Evolutionary conservation across 2,797 vertebrate species (phyloP).

Genomic region (Petrocephalus schoutedeni): DNA sequence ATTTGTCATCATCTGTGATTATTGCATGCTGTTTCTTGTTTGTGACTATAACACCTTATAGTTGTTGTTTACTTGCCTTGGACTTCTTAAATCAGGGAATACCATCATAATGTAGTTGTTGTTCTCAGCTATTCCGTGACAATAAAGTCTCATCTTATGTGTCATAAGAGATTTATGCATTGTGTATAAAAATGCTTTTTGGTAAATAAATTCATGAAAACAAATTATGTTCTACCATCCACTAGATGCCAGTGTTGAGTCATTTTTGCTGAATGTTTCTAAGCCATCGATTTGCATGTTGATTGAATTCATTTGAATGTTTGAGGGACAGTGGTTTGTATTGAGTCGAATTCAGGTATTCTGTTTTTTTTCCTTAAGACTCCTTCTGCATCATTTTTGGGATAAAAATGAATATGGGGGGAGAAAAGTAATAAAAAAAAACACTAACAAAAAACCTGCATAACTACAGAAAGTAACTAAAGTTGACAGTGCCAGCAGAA

Average conservation of each 20-base stretch:
- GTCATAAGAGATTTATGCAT: background rate
- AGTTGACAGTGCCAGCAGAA: background rate
- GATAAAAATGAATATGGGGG: background rate
- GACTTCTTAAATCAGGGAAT: background rate
- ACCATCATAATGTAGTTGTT: background rate
- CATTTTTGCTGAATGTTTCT: constrained; percentile 26
- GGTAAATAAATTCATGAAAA: background rate
- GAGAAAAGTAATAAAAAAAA: background rate
- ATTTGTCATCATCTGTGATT: background rate
- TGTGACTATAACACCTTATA: background rate
- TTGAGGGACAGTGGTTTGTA: no score
- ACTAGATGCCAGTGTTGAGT: constrained; percentile 57
- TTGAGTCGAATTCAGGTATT: background rate
- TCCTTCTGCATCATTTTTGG: background rate
- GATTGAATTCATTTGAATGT: background rate
- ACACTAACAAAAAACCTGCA: background rate
- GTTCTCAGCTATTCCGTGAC: background rate
- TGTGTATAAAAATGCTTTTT: background rate
- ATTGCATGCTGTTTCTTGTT: background rate
- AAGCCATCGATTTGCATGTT: constrained; percentile 17
- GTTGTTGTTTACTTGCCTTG: background rate
- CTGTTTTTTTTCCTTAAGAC: background rate
- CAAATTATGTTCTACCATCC: constrained; percentile 30
- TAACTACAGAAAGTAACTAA: background rate
- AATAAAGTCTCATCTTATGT: background rate